phyloP scores from a whole-genome alignment of 2,113 vertebrate species.

The Hirundichthys speculiger region DNA sequence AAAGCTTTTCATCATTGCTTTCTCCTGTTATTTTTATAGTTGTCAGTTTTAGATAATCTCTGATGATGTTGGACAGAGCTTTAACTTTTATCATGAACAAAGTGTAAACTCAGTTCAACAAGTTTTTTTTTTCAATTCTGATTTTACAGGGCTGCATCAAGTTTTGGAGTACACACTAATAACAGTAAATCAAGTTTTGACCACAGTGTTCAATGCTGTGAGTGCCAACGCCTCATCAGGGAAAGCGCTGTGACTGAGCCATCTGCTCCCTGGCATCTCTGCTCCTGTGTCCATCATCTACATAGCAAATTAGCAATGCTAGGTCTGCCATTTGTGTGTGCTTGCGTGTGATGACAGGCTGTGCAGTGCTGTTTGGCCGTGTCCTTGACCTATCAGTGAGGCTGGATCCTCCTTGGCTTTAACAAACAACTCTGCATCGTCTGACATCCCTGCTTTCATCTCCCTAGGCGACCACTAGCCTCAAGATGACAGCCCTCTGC shows the following conservation, averaged over 20 bases:
- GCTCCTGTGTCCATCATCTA: constrained; percentile 26
- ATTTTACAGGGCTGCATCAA: too few species aligned
- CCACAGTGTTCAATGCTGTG: neutral
- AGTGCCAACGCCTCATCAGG: constrained; percentile 10
- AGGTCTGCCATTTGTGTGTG: constrained; percentile 27
- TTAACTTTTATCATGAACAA: too few species aligned
- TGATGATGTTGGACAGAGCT: too few species aligned
- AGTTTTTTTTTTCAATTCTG: too few species aligned
- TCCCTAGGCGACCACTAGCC: constrained; percentile 40
- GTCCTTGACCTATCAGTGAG: constrained; percentile 57
- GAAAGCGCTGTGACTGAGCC: constrained; percentile 3
- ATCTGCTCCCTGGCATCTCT: constrained; percentile 32
- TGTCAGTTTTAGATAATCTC: too few species aligned
- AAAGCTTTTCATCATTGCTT: too few species aligned
- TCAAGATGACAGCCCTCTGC: constrained; percentile 58
- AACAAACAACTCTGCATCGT: constrained; percentile 58
- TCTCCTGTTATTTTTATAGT: too few species aligned
- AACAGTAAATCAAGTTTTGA: constrained; percentile 1
- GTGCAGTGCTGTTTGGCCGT: constrained; percentile 30
- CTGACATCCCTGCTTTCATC: constrained; percentile 68
- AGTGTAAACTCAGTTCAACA: too few species aligned
- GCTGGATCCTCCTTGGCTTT: constrained; percentile 48
- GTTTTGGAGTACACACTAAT: neutral
- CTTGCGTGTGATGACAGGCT: constrained; percentile 46
- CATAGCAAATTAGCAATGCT: constrained; percentile 41